phyloP scores from a whole-genome alignment of 2,797 vertebrate species.

The Sitta carolinensis region DNA sequence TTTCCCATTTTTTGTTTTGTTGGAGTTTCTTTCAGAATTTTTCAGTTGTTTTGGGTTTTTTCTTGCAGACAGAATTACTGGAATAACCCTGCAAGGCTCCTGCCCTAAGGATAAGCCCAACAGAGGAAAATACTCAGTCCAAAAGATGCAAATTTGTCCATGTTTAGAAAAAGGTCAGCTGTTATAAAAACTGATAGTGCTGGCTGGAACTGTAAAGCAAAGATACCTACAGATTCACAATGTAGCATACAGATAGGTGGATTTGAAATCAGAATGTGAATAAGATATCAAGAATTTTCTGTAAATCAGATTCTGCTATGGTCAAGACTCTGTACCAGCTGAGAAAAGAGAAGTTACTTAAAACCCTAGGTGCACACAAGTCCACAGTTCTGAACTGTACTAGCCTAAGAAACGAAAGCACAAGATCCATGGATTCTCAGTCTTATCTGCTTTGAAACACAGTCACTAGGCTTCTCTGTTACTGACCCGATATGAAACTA shows the following conservation, averaged over 20 bases:
- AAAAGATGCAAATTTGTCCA: neutral
- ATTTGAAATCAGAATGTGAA: neutral
- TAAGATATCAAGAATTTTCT: neutral
- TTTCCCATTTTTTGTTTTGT: neutral
- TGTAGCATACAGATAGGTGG: neutral
- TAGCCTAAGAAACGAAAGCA: neutral
- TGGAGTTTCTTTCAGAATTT: accelerated
- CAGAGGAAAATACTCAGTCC: neutral
- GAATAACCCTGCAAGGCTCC: neutral
- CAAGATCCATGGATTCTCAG: neutral
- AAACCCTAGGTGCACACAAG: neutral
- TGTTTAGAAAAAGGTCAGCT: neutral
- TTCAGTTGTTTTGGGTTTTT: neutral
- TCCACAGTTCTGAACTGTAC: neutral
- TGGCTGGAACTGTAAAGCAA: neutral
- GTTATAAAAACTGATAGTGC: neutral
- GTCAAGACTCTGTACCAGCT: neutral
- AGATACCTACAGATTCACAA: neutral
- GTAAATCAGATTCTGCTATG: neutral
- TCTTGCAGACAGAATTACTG: neutral
- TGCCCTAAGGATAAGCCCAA: neutral
- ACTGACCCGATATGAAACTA: neutral
- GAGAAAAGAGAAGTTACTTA: neutral
- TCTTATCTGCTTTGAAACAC: neutral
- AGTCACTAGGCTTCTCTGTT: neutral